Evolutionary conservation across 2,888 invertebrate species (phyloP).

Genomic region (Clivina fossor): DNA sequence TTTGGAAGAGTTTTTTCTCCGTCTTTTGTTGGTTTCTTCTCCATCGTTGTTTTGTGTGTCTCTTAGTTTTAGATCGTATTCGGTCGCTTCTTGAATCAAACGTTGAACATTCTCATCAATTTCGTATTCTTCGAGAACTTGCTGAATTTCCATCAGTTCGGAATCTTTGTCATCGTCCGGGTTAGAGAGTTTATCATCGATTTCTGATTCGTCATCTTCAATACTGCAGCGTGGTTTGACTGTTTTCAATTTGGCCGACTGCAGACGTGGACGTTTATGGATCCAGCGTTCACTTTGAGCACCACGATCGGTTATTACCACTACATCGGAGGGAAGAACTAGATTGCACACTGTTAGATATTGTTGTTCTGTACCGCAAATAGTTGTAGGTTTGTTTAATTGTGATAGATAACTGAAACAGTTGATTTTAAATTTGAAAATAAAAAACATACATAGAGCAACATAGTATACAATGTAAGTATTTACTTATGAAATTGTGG

Average conservation of each 20-base stretch:
- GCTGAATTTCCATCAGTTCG: conserved; percentile 26
- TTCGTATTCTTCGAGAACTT: conserved; percentile 42
- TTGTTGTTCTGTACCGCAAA: conserved; percentile 29
- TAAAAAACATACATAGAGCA: neutral
- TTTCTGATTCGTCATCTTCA: neutral
- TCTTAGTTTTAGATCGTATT: conserved; percentile 29
- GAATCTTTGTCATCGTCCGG: conserved; percentile 28
- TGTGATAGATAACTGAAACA: conserved; percentile 20
- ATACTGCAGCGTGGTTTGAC: neutral
- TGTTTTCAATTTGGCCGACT: conserved; percentile 40
- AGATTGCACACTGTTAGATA: conserved; percentile 45
- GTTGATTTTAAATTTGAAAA: neutral
- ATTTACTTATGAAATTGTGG: conserved; percentile 23
- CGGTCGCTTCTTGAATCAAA: conserved; percentile 36
- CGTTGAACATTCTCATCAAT: conserved; percentile 47
- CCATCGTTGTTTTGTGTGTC: conserved; percentile 30
- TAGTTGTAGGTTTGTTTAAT: conserved; percentile 22
- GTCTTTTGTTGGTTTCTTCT: conserved; percentile 22
- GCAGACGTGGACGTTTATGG: conserved; percentile 47
- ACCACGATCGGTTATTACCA: conserved; percentile 46
- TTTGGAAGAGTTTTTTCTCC: conserved; percentile 39
- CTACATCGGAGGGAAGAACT: conserved; percentile 44
- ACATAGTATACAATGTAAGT: neutral
- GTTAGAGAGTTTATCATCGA: conserved; percentile 4
- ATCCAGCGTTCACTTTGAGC: conserved; percentile 48